Base-by-base conservation (phyloP, 2,888 invertebrate genomes). In the Drosophila histrio region DNA sequence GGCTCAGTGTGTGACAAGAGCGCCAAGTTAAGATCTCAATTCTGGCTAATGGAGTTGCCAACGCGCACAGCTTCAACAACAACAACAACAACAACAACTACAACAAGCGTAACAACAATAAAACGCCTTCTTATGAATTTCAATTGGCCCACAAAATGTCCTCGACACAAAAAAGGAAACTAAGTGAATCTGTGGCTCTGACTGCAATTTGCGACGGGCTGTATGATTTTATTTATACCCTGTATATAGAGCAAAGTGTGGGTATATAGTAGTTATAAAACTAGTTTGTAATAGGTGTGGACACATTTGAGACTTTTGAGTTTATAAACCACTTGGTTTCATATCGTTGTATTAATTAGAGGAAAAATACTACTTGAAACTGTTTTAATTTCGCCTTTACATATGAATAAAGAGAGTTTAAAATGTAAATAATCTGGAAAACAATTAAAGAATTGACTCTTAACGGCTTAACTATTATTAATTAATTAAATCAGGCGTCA, bases 51-150 rank as follows among this genome's bases (percentile, higher is more conserved):
- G 87, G 81, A 71, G 76, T 56, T 62, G 38, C 36, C 54, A 22
- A 53, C 52, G 13, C 36, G 53, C 53, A 46, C 50, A 49, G 11
- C 41, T 8, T 7, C 56, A 56, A 34, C 24, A 36, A 58, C 47
- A 56, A 38, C 63, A 44, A 41, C 19, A 24, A 26, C 22, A 46
- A n/a, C 15, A 15, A 32, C 24, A 34, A n/a, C 9, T 43, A 44
- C 24, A 38, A 19, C 24, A 43, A 43, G 17, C 26, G 41, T 49
- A 57, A 63, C 54, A 70, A 66, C 60, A 49, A 67, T 67, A 70
- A 70, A 68, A 59, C 64, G 72, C 39, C 68, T 72, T 68, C 78
- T 64, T 74, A 75, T 77, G 85, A 80, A 88, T 88, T 88, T 83
- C 85, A 86, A 85, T 88, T 88, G 85, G 68, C 57, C 46, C 59